Evolutionary conservation across 2,797 vertebrate species (phyloP), one percentile per base, ranked within the genome.

Genomic region (Rhinella marina): DNA sequence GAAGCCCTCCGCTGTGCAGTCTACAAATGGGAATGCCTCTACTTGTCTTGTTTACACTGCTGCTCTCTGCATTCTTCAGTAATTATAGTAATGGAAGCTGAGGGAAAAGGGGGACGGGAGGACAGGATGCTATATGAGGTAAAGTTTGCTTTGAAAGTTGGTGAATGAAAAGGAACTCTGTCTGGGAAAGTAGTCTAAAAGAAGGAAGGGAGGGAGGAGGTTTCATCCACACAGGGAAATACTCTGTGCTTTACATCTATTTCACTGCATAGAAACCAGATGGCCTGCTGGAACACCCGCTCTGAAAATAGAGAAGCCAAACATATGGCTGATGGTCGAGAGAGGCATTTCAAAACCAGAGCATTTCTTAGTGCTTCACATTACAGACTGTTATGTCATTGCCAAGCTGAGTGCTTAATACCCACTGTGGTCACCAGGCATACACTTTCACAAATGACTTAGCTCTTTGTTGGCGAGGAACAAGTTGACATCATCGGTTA

Each of bases 261-360:
- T 78, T 93, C 90, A 94, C 93, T 93, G 95, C 96, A 97, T 96
- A 93, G 95, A 94, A 96, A 96, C 96, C 97, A 97, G 96, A 97
- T 97, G 96, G 95, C 93, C 89, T 76, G 88, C 95, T 96, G 95
- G 95, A 97, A 96, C 96, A 96, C 94, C 95, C 93, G 92, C 93
- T 94, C 93, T 80, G 94, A 95, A 91, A 93, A 92, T 82, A 3
- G 91, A 92, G 21, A 92, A 96, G 93, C 93, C 94, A 95, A 95
- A 95, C 96, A 96, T 96, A 96, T 95, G 96, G 96, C 93, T 93
- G 94, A 96, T 95, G 94, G 95, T 93, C 91, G 92, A 93, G 94
- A 94, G 95, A 95, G 95, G 93, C 91, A 92, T 94, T 93, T 93
- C 91, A 88, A 91, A 94, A 93, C 94, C 94, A 94, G 94, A 93